Conservation (phyloP, 2,797 vertebrate species). For the Aphelocoma californica region DNA sequence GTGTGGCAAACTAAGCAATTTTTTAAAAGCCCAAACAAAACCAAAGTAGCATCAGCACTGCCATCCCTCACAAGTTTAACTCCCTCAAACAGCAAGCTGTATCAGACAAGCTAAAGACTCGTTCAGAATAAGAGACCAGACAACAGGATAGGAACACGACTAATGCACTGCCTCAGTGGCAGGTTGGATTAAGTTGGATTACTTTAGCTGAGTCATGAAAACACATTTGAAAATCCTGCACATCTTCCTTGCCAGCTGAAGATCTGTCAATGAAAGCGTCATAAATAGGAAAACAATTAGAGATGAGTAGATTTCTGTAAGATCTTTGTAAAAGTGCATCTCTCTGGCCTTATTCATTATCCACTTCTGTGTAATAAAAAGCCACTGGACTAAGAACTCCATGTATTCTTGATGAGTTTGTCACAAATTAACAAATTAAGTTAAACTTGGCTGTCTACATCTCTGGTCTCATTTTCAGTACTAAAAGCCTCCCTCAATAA, state of each 20-base stretch:
- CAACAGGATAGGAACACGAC: neutral
- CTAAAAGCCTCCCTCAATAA: neutral
- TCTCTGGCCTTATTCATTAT: neutral
- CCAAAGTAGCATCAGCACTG: neutral
- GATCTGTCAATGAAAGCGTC: neutral
- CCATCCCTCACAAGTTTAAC: neutral
- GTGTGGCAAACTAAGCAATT: neutral
- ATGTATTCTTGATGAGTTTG: neutral
- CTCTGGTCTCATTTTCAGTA: neutral
- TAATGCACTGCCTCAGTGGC: neutral
- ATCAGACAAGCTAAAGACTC: neutral
- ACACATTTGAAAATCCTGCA: neutral
- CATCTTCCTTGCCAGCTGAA: neutral
- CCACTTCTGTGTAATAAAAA: neutral
- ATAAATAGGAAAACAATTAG: neutral
- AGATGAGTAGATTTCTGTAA: neutral
- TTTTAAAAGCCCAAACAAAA: neutral
- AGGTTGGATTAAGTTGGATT: neutral
- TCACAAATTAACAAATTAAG: neutral
- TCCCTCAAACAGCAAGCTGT: neutral
- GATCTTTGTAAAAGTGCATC: neutral
- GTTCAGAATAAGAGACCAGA: neutral
- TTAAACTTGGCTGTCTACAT: neutral
- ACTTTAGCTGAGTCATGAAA: neutral
- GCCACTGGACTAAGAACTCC: neutral